phyloP scores from a whole-genome alignment of 2,797 vertebrate genomes.

The Spinus olivaceus region DNA sequence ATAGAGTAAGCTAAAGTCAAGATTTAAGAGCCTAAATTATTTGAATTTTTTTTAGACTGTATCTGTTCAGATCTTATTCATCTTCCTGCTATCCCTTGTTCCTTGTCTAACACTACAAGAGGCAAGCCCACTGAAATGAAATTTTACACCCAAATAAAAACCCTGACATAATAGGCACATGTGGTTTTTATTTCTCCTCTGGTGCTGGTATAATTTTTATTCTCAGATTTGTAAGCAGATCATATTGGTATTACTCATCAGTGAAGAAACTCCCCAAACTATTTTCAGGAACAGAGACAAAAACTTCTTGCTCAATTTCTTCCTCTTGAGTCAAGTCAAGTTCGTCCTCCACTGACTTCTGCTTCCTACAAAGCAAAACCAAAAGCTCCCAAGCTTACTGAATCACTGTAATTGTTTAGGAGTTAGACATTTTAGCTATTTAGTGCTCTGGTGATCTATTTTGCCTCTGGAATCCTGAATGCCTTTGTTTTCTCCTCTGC shows the following conservation, averaged over 20 bases:
- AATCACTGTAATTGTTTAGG: conserved; percentile 23
- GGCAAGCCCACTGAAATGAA: not conserved
- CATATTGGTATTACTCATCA: not conserved
- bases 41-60: not conserved
- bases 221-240: not conserved
- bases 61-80: not conserved
- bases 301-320: not conserved
- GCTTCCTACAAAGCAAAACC: not conserved
- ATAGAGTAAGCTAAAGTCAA: not conserved
- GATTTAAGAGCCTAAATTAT: not conserved
- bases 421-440: conserved; percentile 30
- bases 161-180: not conserved
- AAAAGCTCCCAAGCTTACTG: conserved; percentile 14
- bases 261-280: not conserved
- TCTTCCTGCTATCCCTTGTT: not conserved
- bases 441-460: conserved; percentile 43
- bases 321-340: not conserved
- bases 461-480: conserved; percentile 6
- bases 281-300: not conserved
- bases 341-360: not conserved
- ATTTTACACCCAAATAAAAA: not conserved
- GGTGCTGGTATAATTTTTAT: not conserved
- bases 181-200: not conserved
- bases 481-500: conserved; percentile 12
- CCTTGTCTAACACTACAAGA: not conserved